Percentiles rank a stretch among this genome's conserved stretches.
phyloP scores from a whole-genome alignment of 2,113 vertebrate species.

The Chlorodrepanis virens region DNA sequence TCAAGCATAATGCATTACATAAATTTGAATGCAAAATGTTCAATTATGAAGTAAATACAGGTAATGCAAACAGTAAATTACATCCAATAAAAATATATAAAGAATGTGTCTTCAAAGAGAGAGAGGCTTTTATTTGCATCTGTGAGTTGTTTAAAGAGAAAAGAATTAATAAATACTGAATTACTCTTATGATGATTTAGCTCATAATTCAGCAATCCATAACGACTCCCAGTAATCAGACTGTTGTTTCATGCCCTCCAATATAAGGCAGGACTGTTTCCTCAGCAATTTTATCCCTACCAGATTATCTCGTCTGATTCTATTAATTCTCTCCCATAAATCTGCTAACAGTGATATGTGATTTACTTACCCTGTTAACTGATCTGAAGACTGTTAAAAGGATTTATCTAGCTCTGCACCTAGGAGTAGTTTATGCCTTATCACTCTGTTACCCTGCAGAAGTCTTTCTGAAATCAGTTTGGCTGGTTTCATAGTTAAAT shows the following conservation, averaged over 20 bases:
- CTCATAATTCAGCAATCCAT: slow-evolving; percentile 75
- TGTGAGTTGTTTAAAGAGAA: slow-evolving; percentile 77
- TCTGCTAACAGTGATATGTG: slow-evolving; percentile 80
- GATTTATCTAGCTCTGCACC: slow-evolving; percentile 74
- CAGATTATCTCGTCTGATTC: slow-evolving; percentile 82
- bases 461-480: slow-evolving; percentile 68
- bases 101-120: slow-evolving; percentile 79
- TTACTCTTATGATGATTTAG: slow-evolving; percentile 75
- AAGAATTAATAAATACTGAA: slow-evolving; percentile 80
- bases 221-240: slow-evolving; percentile 72
- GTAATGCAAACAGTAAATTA: slow-evolving; percentile 83
- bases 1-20: slow-evolving; percentile 79
- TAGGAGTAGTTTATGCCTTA: slow-evolving; percentile 62
- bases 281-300: slow-evolving; percentile 78
- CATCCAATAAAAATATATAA: slow-evolving; percentile 79
- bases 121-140: slow-evolving; percentile 72
- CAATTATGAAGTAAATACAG: slow-evolving; percentile 84
- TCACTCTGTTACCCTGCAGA: slow-evolving; percentile 49
- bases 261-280: slow-evolving; percentile 71
- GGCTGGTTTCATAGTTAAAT: slow-evolving; percentile 61
- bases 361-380: slow-evolving; percentile 79
- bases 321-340: slow-evolving; percentile 83
- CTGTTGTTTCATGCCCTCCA: slow-evolving; percentile 67
- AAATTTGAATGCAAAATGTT: slow-evolving; percentile 86
- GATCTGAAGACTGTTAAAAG: slow-evolving; percentile 78